These are phyloP conservation scores for Hyppa rectilinea DNA, from an alignment of 2,888 invertebrate genomes.

Conservation along the genomic window DNA sequence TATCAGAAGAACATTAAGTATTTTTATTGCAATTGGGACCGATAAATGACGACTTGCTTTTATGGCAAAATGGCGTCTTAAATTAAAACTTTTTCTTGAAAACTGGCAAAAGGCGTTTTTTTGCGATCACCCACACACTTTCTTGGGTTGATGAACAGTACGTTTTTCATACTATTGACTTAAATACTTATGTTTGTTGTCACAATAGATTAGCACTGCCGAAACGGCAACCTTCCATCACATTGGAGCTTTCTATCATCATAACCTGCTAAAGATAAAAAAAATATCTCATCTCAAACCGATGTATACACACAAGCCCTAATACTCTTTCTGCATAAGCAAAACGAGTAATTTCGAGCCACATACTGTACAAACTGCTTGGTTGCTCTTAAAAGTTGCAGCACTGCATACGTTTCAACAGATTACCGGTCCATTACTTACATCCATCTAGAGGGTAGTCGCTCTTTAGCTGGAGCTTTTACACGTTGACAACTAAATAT, in stretches of 20 bases:
- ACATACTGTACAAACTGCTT: too few relatives aligned
- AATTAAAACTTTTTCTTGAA: too few relatives aligned
- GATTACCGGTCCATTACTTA: constrained; percentile 50
- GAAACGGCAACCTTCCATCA: neutral
- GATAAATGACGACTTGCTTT: constrained; percentile 5
- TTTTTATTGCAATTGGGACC: constrained; percentile 52
- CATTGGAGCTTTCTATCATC: neutral
- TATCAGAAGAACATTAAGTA: constrained; percentile 63
- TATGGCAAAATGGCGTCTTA: neutral
- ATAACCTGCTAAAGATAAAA: neutral
- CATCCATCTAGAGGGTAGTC: constrained; percentile 11
- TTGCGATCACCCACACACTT: neutral
- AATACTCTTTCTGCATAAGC: constrained; percentile 15
- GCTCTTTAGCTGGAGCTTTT: constrained; percentile 23
- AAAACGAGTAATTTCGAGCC: constrained; percentile 4
- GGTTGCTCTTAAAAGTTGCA: constrained; percentile 43
- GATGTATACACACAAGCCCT: neutral
- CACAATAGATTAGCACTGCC: too few relatives aligned
- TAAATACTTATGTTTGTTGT: neutral
- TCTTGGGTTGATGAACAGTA: neutral
- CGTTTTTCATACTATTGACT: too few relatives aligned
- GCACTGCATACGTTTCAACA: constrained; percentile 43
- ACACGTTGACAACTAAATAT: constrained; percentile 1
- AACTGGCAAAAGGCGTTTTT: neutral
- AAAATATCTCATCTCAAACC: neutral